Conservation (phyloP, 2,888 invertebrate species). For the Pseudeuparius sepicola region DNA sequence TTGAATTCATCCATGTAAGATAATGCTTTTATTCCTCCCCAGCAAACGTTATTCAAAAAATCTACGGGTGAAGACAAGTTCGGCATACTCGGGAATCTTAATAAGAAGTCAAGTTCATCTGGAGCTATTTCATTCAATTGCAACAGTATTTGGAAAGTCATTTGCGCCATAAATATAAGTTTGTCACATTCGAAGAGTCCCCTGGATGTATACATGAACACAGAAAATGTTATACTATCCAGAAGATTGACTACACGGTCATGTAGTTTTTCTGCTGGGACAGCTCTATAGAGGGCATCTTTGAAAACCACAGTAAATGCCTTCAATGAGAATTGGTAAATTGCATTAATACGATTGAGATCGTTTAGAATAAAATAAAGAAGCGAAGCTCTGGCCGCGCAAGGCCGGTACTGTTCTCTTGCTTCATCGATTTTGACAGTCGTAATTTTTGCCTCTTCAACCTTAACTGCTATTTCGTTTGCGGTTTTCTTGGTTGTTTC, state of each 20-base stretch:
- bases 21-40: slow-evolving; percentile 86
- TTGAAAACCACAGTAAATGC: slow-evolving; percentile 88
- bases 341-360: slow-evolving; percentile 82
- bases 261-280: slow-evolving; percentile 57
- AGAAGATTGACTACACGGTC: slow-evolving; percentile 66
- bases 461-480: slow-evolving; percentile 79
- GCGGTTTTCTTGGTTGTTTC: slow-evolving; percentile 91
- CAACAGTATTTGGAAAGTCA: slow-evolving; percentile 57
- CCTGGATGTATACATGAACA: slow-evolving; percentile 80
- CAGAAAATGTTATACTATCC: slow-evolving; percentile 78
- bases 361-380: slow-evolving; percentile 92
- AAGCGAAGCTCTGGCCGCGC: slow-evolving; percentile 77
- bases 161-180: slow-evolving; percentile 79
- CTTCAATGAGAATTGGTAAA: slow-evolving; percentile 93
- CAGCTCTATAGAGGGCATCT: slow-evolving; percentile 65
- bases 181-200: slow-evolving; percentile 90
- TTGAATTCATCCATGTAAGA: slow-evolving; percentile 68
- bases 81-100: slow-evolving; percentile 73
- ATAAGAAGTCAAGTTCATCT: slow-evolving; percentile 73
- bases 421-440: slow-evolving; percentile 84
- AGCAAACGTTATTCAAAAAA: slow-evolving; percentile 68
- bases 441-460: slow-evolving; percentile 77
- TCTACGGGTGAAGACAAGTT: slow-evolving; percentile 68
- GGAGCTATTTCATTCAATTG: slow-evolving; percentile 59
- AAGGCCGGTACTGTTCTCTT: slow-evolving; percentile 76